Evolutionary conservation across 2,113 vertebrate species (phyloP), one percentile per base, ranked within the genome.

Genomic region (Syngnathus floridae): DNA sequence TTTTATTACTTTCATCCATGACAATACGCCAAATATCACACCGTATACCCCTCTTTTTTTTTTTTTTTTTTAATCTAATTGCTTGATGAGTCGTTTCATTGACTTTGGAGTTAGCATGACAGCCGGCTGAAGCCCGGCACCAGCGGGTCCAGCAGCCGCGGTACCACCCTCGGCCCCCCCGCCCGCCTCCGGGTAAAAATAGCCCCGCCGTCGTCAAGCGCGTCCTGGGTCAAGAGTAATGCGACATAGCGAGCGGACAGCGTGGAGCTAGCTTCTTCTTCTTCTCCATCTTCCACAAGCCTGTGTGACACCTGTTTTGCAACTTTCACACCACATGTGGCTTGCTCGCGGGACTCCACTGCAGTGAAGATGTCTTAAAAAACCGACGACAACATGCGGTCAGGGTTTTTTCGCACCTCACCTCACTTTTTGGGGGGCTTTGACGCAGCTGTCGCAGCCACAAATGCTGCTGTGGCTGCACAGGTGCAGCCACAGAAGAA

Each of bases 111-210:
- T 54, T 54, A 4, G 51, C 13, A 22, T 84, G 85, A 84, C 84
- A 83, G 80, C 76, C 14, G 69, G 59, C 45, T 82, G 81, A 88
- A 78, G 79, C 72, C 78, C 79, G 52, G 49, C 54, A 82, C 80
- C 86, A 86, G 82, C 66, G 83, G 84, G 85, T 82, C 77, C 75
- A 11, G 72, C 78, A 14, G 52, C 52, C 9, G 4, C 36, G 0
- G 16, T 6, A 19, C 37, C 57, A 17, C 1, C 37, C 16, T 1
- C 55, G 6, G 0, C 31, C 26, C 14, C 54, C 48, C 71, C 75
- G 26, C 26, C 67, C 61, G 57, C 60, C 37, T 43, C 58, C 40
- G 62, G 38, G 77, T 87, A 87, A 82, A 89, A 88, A 88, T 88
- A 87, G 79, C 73, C 73, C 70, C 69, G 73, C 67, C 67, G 73